These are phyloP conservation scores for Sminthurinus aureus DNA, from an alignment of 2,888 invertebrate species.

Conservation along the genomic window DNA sequence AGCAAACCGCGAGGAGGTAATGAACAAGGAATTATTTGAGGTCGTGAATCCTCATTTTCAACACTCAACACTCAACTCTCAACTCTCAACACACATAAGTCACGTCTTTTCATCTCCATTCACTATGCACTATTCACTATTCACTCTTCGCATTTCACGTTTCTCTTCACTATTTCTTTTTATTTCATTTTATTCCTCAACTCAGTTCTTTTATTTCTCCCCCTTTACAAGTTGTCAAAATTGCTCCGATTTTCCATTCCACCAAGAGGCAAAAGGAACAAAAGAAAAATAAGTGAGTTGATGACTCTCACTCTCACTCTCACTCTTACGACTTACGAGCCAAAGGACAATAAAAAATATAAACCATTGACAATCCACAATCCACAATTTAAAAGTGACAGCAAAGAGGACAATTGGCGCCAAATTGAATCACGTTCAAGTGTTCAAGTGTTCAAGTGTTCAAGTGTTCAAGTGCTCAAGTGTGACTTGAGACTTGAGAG, in stretches of 20 bases:
- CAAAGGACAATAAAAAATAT: no score
- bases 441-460: no score
- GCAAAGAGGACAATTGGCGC: no score
- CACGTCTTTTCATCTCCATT: not conserved
- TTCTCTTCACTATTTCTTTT: not conserved
- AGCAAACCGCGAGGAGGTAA: conserved; percentile 7
- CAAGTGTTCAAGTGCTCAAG: no score
- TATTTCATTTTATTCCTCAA: no score
- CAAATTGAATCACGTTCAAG: no score
- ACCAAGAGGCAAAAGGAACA: not conserved
- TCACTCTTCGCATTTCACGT: not conserved
- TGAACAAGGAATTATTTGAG: conserved; percentile 27
- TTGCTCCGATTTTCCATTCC: not conserved
- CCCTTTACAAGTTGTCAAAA: not conserved
- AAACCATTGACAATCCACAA: no score
- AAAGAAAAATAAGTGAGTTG: not conserved
- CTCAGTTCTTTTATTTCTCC: not conserved
- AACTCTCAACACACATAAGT: not conserved
- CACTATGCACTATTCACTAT: no score
- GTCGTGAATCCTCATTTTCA: conserved; percentile 24
- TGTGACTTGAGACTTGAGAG: no score
- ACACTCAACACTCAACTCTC: not conserved
- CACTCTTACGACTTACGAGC: no score
- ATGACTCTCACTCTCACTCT: not conserved
- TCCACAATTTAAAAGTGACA: no score